Base-by-base conservation (phyloP, 30 jellyfish, hydroid and myxozoan species). In the Pelagia noctiluca region DNA sequence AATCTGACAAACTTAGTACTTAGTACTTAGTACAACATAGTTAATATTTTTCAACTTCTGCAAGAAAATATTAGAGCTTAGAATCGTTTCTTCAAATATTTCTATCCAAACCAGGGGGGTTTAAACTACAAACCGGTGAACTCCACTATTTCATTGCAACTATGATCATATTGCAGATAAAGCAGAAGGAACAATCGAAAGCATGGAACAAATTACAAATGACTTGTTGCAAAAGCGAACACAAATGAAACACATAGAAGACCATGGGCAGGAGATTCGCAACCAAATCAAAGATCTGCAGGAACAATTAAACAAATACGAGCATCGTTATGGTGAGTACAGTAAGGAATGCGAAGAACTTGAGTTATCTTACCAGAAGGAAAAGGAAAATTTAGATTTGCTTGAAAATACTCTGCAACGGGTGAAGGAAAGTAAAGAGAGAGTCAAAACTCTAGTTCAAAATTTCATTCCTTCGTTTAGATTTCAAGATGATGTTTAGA, bases 361-460 rank as follows among this genome's bases (percentile, higher is more conserved):
- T 30, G 95, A 84, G 29, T 23, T 23, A 0, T 30, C 67, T n/a
- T 84, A 84, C 32, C 49, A 78, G 21, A 84, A 63, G 32, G 86
- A 74, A 49, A 72, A 84, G 38, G 88, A 75, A 21, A 84, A 74
- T 46, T 49, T 84, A 13, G 88, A 73, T 22, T 24, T 84, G 88
- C 29, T 84, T 25, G 95, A 84, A 63, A 74, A 84, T 71, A 84
- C 95, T 0, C 37, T 84, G 29, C 71, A 65, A 1, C 61, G 86
- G 36, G 86, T 84, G 23, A 72, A 73, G 33, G 78, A 72, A 50
- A 74, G 95, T 61, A 84, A 84, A 73, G 88, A 84, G 19, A 72
- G 86, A 38, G 88, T 84, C 24, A 84, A 71, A 46, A 63, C 70
- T 18, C 18, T 84, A 12, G 53, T 84, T 33, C 83, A 52, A 2